A percentile compares a stretch with the other conserved stretches of the same genome.
phyloP scores from a whole-genome alignment of 2,797 vertebrate species.

The Melanotaenia maccullochi region DNA sequence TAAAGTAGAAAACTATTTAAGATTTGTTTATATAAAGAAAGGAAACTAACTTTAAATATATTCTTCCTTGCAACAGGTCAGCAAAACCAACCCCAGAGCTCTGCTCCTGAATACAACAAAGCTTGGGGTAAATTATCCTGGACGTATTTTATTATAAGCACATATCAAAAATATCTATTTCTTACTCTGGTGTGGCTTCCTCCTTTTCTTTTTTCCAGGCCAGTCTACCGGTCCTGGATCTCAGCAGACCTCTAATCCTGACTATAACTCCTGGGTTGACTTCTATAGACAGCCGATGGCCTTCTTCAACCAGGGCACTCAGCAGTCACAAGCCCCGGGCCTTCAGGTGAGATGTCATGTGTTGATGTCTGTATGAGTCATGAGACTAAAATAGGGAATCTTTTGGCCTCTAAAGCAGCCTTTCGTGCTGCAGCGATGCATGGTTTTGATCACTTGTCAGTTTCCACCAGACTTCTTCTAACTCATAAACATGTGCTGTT shows the following conservation, averaged over 20 bases:
- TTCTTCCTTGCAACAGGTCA: slow-evolving; percentile 87
- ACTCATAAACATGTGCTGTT: not conserved
- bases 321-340: slow-evolving; percentile 92
- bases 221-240: slow-evolving; percentile 89
- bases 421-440: not conserved
- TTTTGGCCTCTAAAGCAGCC: not conserved
- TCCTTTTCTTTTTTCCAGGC: slow-evolving; percentile 72
- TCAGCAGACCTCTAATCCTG: slow-evolving; percentile 93
- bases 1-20: not conserved
- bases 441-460: not conserved
- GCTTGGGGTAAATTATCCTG: slow-evolving; percentile 88
- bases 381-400: not conserved
- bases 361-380: not conserved
- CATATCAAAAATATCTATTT: not conserved
- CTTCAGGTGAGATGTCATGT: slow-evolving; percentile 79
- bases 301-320: slow-evolving; percentile 93
- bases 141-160: not conserved
- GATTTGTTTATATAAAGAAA: not conserved
- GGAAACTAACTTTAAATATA: not conserved
- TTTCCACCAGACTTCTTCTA: not conserved
- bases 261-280: slow-evolving; percentile 96
- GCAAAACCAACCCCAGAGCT: slow-evolving; percentile 93
- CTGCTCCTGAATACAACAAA: slow-evolving; percentile 93
- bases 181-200: not conserved
- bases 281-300: slow-evolving; percentile 97